Conservation (phyloP, 1,140 invertebrate species). For the Dryas iulia region DNA sequence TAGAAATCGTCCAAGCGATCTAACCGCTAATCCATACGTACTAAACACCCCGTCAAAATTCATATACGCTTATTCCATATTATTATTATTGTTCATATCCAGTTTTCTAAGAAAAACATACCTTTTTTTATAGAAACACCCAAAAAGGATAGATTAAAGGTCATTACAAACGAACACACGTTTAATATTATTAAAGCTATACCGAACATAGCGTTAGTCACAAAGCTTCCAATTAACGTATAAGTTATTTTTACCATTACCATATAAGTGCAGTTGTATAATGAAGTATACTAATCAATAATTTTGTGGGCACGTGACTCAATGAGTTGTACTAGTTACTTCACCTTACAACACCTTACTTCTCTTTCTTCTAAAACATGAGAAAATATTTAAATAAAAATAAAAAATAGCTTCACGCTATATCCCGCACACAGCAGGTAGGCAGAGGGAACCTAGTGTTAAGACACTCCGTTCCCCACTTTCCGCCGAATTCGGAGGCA, state of each 20-base stretch:
- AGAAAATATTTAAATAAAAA: background rate
- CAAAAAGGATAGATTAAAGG: conserved; percentile 1
- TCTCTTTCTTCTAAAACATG: background rate
- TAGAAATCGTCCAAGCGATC: too few relatives aligned
- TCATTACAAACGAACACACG: background rate
- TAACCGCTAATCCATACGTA: too few relatives aligned
- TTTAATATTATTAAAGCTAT: background rate
- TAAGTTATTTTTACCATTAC: conserved; percentile 21
- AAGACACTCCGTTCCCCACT: too few relatives aligned
- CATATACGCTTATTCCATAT: too few relatives aligned
- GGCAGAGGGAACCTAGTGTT: too few relatives aligned
- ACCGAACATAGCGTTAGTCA: background rate
- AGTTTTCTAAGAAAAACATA: too few relatives aligned
- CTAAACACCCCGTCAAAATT: too few relatives aligned
- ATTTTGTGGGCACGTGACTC: conserved; percentile 3
- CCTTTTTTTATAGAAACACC: background rate
- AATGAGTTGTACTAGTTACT: background rate
- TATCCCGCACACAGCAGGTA: too few relatives aligned
- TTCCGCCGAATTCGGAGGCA: too few relatives aligned
- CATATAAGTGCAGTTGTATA: conserved; percentile 23
- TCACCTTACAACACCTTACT: background rate
- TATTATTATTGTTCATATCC: too few relatives aligned
- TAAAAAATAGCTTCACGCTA: too few relatives aligned
- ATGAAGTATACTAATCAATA: conserved; percentile 27
- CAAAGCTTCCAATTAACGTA: conserved; percentile 1